phyloP scores from a whole-genome alignment of 2,113 vertebrate species.

The Herpetotheres cachinnans region DNA sequence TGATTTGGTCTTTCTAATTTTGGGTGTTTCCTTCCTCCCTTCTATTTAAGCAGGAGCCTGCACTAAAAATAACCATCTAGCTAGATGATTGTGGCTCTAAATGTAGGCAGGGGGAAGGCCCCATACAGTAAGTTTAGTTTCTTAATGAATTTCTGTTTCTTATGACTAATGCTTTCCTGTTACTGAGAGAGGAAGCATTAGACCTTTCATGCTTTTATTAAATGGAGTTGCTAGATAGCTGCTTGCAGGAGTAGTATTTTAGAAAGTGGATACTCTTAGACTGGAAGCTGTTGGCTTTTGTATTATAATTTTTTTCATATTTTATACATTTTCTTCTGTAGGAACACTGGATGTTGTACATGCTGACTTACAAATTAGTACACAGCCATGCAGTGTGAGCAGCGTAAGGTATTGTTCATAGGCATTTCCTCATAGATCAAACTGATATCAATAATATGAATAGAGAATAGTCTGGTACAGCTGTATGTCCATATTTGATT shows the following conservation, averaged over 20 bases:
- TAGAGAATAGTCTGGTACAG: background rate
- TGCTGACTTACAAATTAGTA: background rate
- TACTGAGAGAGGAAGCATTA: background rate
- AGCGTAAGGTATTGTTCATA: background rate
- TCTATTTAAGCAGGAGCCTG: background rate
- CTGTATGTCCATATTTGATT: fast-evolving
- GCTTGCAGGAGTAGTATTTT: background rate
- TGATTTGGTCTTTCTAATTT: background rate
- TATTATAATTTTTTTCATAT: background rate
- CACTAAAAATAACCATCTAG: background rate
- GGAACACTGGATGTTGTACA: background rate
- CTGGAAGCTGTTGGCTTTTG: background rate
- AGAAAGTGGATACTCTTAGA: background rate
- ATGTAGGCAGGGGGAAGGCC: background rate
- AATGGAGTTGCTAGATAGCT: background rate
- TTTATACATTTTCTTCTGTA: background rate
- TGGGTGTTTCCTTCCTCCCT: background rate
- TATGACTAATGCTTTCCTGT: background rate
- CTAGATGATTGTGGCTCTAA: background rate
- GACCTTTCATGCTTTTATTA: background rate
- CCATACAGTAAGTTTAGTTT: background rate
- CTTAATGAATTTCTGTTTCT: background rate
- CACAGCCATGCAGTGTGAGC: background rate
- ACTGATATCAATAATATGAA: background rate
- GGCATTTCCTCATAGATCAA: background rate